Conservation (phyloP, 2,113 vertebrate species). For the Labrus mixtus region DNA sequence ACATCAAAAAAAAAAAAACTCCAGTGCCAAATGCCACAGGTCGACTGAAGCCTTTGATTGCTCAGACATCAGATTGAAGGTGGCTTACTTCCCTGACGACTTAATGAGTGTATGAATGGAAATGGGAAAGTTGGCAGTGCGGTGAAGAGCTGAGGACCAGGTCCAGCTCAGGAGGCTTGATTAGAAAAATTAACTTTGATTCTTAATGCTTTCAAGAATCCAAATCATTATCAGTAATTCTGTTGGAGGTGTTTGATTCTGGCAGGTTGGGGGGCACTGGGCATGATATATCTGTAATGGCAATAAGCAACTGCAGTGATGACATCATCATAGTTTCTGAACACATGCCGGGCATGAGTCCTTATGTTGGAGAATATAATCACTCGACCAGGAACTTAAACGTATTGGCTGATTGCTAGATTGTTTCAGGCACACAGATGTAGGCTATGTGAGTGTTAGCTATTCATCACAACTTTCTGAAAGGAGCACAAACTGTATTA, state of each 20-base stretch:
- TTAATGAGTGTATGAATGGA: slow-evolving; percentile 50
- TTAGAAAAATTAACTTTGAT: slow-evolving; percentile 47
- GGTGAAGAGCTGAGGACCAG: slow-evolving; percentile 20
- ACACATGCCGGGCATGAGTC: slow-evolving; percentile 22
- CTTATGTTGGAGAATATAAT: slow-evolving; percentile 18
- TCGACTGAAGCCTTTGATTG: slow-evolving; percentile 38
- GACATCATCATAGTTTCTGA: slow-evolving; percentile 30
- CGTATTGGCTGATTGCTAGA: slow-evolving; percentile 21
- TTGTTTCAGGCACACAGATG: slow-evolving; percentile 3
- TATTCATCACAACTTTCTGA: not conserved
- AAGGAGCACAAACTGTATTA: not conserved
- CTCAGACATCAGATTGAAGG: slow-evolving; percentile 41
- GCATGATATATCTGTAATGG: slow-evolving; percentile 42
- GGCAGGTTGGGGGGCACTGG: slow-evolving; percentile 30
- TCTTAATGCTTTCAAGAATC: slow-evolving; percentile 54
- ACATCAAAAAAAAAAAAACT: slow-evolving; percentile 25
- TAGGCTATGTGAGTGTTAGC: not conserved
- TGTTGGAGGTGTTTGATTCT: slow-evolving; percentile 38
- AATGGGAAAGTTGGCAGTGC: slow-evolving; percentile 64
- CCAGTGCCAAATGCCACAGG: slow-evolving; percentile 21
- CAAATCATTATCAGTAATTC: slow-evolving; percentile 43
- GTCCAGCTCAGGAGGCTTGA: slow-evolving; percentile 49
- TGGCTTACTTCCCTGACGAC: slow-evolving; percentile 45
- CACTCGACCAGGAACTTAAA: slow-evolving; percentile 38
- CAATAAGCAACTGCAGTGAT: slow-evolving; percentile 46